Conservation (phyloP, 1,140 invertebrate species). For the Drosophila lacteicornis region DNA sequence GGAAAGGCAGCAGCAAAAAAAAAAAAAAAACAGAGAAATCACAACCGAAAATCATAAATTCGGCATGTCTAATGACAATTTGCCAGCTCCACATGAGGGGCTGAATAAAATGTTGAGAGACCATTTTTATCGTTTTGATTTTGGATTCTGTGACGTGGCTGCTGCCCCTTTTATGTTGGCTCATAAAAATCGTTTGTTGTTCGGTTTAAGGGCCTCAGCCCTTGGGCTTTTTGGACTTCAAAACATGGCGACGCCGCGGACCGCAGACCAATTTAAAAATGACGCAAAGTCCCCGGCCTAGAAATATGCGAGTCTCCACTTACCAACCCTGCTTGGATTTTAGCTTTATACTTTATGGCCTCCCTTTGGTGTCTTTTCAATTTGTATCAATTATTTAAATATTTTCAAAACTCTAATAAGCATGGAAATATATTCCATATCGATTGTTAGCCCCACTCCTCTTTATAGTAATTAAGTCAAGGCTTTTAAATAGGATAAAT, state of each 20-base stretch:
- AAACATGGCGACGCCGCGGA: constrained; percentile 48
- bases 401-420: not conserved
- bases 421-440: too few species aligned
- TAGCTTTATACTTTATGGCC: not conserved
- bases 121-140: constrained; percentile 67
- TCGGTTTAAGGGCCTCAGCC: constrained; percentile 12
- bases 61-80: constrained; percentile 83
- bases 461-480: not conserved
- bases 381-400: too few species aligned
- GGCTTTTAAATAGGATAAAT: not conserved
- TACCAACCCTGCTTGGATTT: not conserved
- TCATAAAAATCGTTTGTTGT: constrained; percentile 66
- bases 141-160: constrained; percentile 28
- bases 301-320: not conserved
- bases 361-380: too few species aligned
- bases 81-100: constrained; percentile 43
- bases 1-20: not conserved
- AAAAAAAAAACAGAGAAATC: constrained; percentile 55
- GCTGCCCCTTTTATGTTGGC: constrained; percentile 44
- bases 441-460: too few species aligned
- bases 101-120: constrained; percentile 21
- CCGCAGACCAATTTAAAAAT: constrained; percentile 60
- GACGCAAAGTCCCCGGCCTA: constrained; percentile 12
- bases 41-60: constrained; percentile 80
- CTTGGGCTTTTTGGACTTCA: constrained; percentile 5